Evolutionary conservation across 2,797 vertebrate genomes (phyloP), one percentile per base, ranked within the genome.

Genomic region (Paedocypris micromegethes): DNA sequence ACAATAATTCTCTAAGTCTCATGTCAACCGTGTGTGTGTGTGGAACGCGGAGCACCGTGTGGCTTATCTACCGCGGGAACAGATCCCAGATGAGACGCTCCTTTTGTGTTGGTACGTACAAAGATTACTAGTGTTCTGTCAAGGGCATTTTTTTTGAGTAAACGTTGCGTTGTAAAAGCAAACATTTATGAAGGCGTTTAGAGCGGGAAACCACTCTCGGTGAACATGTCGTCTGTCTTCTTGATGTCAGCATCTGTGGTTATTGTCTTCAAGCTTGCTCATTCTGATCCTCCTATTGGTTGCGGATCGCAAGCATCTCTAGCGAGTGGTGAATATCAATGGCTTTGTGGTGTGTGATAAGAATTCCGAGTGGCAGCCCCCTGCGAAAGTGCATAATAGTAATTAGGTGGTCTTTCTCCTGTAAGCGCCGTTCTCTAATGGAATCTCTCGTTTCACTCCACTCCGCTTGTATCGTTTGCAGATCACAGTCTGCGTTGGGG

Each of bases 371-470:
- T 23, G 66, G 72, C 48, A 49, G 64, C 68, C 51, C 23, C 62
- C 67, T 67, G 66, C 72, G 50, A 66, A 74, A 77, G 69, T 56
- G 73, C 70, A 76, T 75, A 72, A 72, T 66, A 75, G 67, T 80
- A 80, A 78, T 78, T 77, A 77, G 64, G 58, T 45, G 38, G 56
- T 63, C 72, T 71, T 60, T 68, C 50, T 57, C 64, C 45, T 44
- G 57, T 61, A 67, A 76, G 66, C 70, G 62, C 64, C 2, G n/a
- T 64, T 40, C 40, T 71, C 43, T 78, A 73, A 74, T 70, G 67
- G 64, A 74, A 48, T 49, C 52, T 74, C 60, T 75, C 53, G 53
- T 58, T 54, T 37, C 6, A 8, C 8, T 61, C 38, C 44, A 42
- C 23, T 39, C 9, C 39, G 37, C 39, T 60, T 50, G 47, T 37